Evolutionary conservation across 2,888 invertebrate genomes (phyloP), one percentile per base, ranked within the genome.

Genomic region (Chrysolina americana): DNA sequence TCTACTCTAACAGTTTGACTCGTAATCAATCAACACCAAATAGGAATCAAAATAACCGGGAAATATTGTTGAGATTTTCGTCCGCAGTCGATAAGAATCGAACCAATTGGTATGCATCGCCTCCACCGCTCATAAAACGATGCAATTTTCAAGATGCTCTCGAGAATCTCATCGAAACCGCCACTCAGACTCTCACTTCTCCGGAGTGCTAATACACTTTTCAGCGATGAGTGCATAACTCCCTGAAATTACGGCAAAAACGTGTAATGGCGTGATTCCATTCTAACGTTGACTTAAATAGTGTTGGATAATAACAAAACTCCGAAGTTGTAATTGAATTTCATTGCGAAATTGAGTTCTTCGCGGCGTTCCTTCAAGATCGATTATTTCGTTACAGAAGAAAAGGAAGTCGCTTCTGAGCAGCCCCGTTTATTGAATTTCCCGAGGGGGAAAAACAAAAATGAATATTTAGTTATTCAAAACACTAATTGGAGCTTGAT

Each of bases 181-280:
- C 53, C 10, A 53, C 53, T 53, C 21, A 36, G 36, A 36, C 19
- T 21, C 11, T 11, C 5, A 21, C 53, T 53, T 53, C 19, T 11
- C 10, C 53, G 19, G 21, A 53, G 53, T 53, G 21, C 53, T 53
- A 23, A 53, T 23, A 53, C 53, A 53, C 53, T 53, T 53, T 53
- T 21, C 53, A 21, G 19, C 53, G 53, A 53, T 53, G 53, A 53
- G 53, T 53, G 53, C 53, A 53, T 53, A 53, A 21, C 53, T 53
- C 53, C 19, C 21, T 23, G 53, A 53, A 53, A 53, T 53, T 21
- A 11, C 19, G 19, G 19, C 21, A 53, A 53, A 53, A 53, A 53
- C 21, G 53, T 21, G 0, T 48, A 17, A 17, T 17, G 53, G 6
- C 11, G 53, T 53, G 53, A 53, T 53, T 53, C 21, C 53, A 53